Base-by-base conservation (phyloP, 2,113 vertebrate genomes). In the Origma solitaria region DNA sequence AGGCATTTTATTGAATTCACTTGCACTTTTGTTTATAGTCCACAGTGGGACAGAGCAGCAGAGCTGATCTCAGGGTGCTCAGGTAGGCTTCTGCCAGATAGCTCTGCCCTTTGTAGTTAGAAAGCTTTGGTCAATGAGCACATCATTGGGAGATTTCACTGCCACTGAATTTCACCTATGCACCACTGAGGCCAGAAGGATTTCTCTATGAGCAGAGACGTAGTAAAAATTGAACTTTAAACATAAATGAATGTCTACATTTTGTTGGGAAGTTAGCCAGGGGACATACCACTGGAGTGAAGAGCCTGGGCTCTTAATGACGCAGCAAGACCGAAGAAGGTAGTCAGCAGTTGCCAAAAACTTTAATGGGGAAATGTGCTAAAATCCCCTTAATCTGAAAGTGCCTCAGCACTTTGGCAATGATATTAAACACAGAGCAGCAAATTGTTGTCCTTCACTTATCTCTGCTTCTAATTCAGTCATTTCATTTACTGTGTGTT, bases 391-490 rank as follows among this genome's bases (percentile, higher is more conserved):
- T 96, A 93, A 94, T 95, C 94, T 95, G 82, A 70, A 93, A 95
- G 87, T 86, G 84, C 73, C 82, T 79, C 65, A 72, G 84, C 42
- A 28, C 82, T 94, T 72, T 94, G 90, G 79, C 92, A 93, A 89
- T 68, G 56, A 70, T 57, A 51, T 17, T 54, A 60, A 94, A 81
- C 20, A 50, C 58, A 92, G 79, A 81, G 30, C 37, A 78, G 44
- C 91, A 78, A 76, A 94, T 40, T 28, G 70, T 5, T 83, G 75
- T 84, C 81, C 66, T 93, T 92, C 72, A 89, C 65, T 95, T 97
- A 95, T 95, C 96, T 96, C 94, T 95, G 94, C 83, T 95, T 87
- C 83, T 84, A 92, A 95, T 94, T 95, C 95, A 88, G 83, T 84
- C 38, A 57, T 97, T 95, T 95, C 53, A 84, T 95, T 93, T 94